Evolutionary conservation across 2,113 vertebrate species (phyloP).

Genomic region (Bungarus multicinctus): DNA sequence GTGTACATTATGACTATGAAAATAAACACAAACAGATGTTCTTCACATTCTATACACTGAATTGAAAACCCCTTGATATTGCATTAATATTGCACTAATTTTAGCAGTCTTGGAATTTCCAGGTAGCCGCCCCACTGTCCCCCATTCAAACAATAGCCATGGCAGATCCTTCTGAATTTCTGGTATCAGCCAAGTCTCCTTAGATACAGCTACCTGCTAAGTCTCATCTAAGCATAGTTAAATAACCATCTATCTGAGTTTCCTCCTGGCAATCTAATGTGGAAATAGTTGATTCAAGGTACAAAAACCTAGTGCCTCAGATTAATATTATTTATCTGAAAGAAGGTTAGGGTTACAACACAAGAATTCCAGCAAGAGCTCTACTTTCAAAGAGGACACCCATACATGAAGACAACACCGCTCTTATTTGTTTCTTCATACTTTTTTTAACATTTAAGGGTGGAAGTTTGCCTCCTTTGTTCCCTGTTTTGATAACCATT

Average conservation of each 20-base stretch:
- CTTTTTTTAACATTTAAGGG: neutral
- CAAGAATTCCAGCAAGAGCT: neutral
- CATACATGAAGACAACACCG: neutral
- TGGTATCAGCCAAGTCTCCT: neutral
- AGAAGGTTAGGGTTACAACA: neutral
- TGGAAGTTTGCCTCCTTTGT: neutral
- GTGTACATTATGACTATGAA: no score
- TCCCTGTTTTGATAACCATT: neutral
- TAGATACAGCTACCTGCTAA: neutral
- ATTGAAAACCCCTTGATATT: no score
- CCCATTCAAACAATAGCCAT: neutral
- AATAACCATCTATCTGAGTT: neutral
- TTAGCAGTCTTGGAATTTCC: neutral
- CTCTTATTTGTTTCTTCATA: neutral
- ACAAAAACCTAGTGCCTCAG: neutral
- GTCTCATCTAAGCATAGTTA: neutral
- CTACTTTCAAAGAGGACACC: neutral
- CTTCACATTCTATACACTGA: no score
- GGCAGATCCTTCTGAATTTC: neutral
- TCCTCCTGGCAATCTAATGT: neutral
- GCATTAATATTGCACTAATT: no score
- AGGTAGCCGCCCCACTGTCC: neutral
- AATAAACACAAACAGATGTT: no score
- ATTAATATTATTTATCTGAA: neutral
- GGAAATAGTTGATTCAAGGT: neutral